These are phyloP conservation scores for Hucho hucho DNA, from an alignment of 2,113 vertebrate genomes.

Conservation along the genomic window DNA sequence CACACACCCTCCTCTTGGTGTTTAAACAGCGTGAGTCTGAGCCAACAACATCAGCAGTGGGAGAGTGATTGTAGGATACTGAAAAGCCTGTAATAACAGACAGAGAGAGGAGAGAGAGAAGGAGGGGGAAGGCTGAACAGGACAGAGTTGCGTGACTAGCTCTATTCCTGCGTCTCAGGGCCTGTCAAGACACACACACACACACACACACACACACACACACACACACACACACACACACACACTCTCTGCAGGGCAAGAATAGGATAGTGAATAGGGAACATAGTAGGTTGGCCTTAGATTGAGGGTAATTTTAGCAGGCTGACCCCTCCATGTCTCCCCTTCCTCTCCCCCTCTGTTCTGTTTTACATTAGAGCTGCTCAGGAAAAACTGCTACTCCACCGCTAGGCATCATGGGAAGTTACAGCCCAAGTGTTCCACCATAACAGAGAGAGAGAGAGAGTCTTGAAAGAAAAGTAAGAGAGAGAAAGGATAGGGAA, in stretches of 20 bases:
- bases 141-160: constrained; percentile 76
- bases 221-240: constrained; percentile 30
- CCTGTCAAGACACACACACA: constrained; percentile 66
- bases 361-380: constrained; percentile 70
- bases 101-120: constrained; percentile 22
- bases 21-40: constrained; percentile 54
- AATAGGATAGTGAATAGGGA: constrained; percentile 74
- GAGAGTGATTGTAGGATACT: constrained; percentile 63
- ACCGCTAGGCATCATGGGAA: constrained; percentile 54
- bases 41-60: constrained; percentile 69
- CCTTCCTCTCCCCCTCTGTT: constrained; percentile 36
- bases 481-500: constrained; percentile 31
- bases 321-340: constrained; percentile 67
- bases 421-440: constrained; percentile 32
- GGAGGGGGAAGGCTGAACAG: constrained; percentile 56
- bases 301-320: constrained; percentile 73
- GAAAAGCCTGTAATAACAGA: constrained; percentile 73
- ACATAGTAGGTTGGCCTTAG: constrained; percentile 72
- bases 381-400: constrained; percentile 46
- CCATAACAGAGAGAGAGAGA: background rate
- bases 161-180: constrained; percentile 69
- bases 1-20: constrained; percentile 25
- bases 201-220: constrained; percentile 18
- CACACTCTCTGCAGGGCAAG: constrained; percentile 75
- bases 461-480: too few relatives aligned